Conservation (phyloP, 2,888 invertebrate species). For the Himalopsyche japonica region DNA sequence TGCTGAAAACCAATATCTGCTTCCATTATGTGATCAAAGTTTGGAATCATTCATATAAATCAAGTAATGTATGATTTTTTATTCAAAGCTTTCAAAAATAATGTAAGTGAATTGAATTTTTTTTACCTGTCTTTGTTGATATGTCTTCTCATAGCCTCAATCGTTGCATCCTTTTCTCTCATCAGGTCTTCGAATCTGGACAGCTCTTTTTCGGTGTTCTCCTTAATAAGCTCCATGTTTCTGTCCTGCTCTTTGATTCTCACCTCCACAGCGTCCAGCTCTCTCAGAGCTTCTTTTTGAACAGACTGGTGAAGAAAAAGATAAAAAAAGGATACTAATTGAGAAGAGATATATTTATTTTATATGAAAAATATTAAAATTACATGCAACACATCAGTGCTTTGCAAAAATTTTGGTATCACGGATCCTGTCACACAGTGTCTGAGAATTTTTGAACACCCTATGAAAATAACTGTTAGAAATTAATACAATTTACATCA, state of each 20-base stretch:
- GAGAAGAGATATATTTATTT: too few species aligned
- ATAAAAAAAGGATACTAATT: neutral
- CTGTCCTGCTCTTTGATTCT: constrained; percentile 56
- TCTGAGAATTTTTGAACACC: too few species aligned
- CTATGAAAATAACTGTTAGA: too few species aligned
- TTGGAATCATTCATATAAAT: neutral
- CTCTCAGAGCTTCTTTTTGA: constrained; percentile 55
- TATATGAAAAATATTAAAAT: too few species aligned
- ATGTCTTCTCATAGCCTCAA: constrained; percentile 34
- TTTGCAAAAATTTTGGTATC: too few species aligned
- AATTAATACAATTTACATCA: too few species aligned
- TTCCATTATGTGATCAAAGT: too few species aligned
- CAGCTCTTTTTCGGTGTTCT: constrained; percentile 51
- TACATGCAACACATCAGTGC: too few species aligned
- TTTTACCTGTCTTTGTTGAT: constrained; percentile 34
- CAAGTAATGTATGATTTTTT: neutral
- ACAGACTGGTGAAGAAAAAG: constrained; percentile 48
- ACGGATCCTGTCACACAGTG: too few species aligned
- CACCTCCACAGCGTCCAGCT: constrained; percentile 56
- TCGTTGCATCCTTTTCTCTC: constrained; percentile 27
- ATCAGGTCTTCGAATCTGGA: constrained; percentile 23
- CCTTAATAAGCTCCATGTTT: constrained; percentile 50
- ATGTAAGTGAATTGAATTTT: neutral
- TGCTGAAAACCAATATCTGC: too few species aligned
- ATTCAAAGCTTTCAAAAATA: neutral